Evolutionary conservation across 2,113 vertebrate genomes (phyloP), one percentile per base, ranked within the genome.

Genomic region (Pagrus major): DNA sequence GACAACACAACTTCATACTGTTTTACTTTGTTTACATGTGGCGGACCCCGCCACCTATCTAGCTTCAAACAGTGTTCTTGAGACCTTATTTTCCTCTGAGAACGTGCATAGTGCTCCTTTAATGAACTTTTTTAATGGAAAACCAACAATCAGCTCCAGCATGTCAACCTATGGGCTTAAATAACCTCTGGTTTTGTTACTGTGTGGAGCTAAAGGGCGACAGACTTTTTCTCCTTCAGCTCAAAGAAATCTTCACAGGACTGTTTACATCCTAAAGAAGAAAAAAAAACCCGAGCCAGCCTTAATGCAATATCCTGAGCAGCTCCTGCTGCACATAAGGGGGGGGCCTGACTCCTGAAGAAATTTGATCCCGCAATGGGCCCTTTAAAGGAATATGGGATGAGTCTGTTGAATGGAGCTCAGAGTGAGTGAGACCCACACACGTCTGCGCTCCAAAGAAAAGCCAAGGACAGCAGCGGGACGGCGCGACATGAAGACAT

Each of bases 381-480:
- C 90, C 93, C 93, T 95, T 95, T 95, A 95, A 95, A 95, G 93
- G 91, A 93, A 93, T 91, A 92, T 86, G 92, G 92, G 92, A 94
- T 93, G 94, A 92, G 88, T 86, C 91, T 90, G 84, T 67, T 93
- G 91, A 94, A 93, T 94, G 94, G 91, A 91, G 86, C 81, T 54
- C 56, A 41, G 87, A 87, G 86, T 20, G 86, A 87, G 87, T n/a
- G 56, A 79, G 83, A 85, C 73, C 64, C 76, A 49, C 76, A 83
- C 83, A 78, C 83, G 68, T 79, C 78, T 90, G 81, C 70, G 83
- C 68, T 86, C 68, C 80, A 29, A 1, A 87, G 75, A 47, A 41
- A 37, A 70, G 60, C 42, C 35, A 33, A 42, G 66, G 71, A 78
- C 87, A 47, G 65, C 33, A 18, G 70, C 66, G 35, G 75, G 55